These are phyloP conservation scores for Drosophila testacea DNA, from an alignment of 2,888 invertebrate species.

Conservation along the genomic window DNA sequence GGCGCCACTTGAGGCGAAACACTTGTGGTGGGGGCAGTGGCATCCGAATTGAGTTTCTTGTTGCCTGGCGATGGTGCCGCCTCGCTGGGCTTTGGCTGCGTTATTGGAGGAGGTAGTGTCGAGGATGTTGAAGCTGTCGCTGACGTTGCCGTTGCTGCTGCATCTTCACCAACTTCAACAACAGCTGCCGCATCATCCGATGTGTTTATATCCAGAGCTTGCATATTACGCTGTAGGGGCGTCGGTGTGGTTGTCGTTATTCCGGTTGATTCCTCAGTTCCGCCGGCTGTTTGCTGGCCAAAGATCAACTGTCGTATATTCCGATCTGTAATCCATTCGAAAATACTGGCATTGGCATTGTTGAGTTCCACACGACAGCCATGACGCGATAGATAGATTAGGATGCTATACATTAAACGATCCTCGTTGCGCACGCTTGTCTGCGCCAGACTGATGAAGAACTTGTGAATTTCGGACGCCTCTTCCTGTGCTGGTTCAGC, in stretches of 20 bases:
- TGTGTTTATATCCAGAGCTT: constrained; percentile 61
- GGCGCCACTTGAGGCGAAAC: constrained; percentile 74
- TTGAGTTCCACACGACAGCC: constrained; percentile 88
- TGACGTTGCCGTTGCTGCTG: constrained; percentile 18
- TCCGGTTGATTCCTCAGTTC: constrained; percentile 22
- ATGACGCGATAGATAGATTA: constrained; percentile 90
- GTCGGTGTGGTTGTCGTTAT: constrained; percentile 11
- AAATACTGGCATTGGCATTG: constrained; percentile 90
- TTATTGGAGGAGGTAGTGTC: constrained; percentile 53
- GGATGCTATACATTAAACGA: constrained; percentile 88
- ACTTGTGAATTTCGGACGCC: constrained; percentile 88
- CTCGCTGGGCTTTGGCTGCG: constrained; percentile 45
- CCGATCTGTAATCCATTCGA: constrained; percentile 88
- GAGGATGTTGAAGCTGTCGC: constrained; percentile 29
- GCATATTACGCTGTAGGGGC: constrained; percentile 61
- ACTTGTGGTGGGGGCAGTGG: constrained; percentile 36
- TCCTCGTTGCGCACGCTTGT: constrained; percentile 84
- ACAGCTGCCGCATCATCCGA: constrained; percentile 21
- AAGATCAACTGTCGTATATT: constrained; percentile 83
- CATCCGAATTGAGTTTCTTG: constrained; percentile 78
- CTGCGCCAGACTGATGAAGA: constrained; percentile 85
- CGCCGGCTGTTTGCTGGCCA: constrained; percentile 68
- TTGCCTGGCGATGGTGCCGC: constrained; percentile 63
- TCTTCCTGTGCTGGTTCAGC: constrained; percentile 87
- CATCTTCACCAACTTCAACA: constrained; percentile 39